Conservation (phyloP, 2,113 vertebrate genomes). For the Rhipidura dahli region DNA sequence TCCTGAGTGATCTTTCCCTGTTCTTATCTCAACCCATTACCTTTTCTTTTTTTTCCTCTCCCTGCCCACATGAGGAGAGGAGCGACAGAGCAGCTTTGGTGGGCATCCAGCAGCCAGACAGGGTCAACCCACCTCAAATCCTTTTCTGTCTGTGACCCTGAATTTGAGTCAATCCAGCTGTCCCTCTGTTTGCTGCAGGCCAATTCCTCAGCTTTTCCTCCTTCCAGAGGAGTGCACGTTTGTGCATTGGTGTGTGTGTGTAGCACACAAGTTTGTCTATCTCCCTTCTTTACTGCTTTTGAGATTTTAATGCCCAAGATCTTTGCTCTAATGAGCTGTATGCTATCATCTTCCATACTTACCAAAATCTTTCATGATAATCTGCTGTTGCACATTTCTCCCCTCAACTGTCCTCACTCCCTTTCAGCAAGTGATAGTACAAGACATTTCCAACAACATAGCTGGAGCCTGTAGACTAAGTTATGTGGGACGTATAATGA, state of each 20-base stretch:
- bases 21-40: not conserved
- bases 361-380: not conserved
- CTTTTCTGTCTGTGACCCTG: not conserved
- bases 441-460: not conserved
- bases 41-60: not conserved
- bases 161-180: not conserved
- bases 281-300: not conserved
- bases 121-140: not conserved
- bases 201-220: not conserved
- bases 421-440: not conserved
- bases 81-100: not conserved
- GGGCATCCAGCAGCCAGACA: not conserved
- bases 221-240: not conserved
- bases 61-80: not conserved
- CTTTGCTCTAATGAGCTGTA: not conserved
- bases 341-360: not conserved
- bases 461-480: not conserved
- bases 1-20: not conserved
- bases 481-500: not conserved
- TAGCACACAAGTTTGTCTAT: not conserved
- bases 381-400: not conserved
- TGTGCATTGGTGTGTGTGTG: not conserved
- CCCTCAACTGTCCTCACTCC: not conserved
- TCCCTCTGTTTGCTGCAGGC: not conserved
- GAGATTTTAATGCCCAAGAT: not conserved